A percentile compares a stretch with the other conserved stretches of the same genome.
Evolutionary conservation across 2,113 vertebrate species (phyloP).

Genomic region (Suncus etruscus): DNA sequence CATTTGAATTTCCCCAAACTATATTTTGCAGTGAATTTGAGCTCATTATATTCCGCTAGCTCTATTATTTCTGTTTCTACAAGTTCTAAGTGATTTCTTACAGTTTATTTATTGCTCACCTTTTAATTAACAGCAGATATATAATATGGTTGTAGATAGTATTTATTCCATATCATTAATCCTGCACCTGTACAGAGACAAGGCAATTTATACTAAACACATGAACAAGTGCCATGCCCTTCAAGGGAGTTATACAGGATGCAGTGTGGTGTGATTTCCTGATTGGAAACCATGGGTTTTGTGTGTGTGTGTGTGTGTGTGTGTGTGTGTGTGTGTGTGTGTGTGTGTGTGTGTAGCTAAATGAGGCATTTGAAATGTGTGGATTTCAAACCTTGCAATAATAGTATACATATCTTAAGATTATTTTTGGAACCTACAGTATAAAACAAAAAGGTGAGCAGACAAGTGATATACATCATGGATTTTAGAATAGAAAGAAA

Average conservation of each 20-base stretch:
- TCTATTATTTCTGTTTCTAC: constrained; percentile 67
- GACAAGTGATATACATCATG: neutral
- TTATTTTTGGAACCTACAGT: too few relatives aligned
- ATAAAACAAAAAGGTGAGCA: neutral
- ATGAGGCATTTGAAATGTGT: too few relatives aligned
- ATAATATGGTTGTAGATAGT: constrained; percentile 53
- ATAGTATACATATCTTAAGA: neutral
- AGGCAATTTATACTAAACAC: constrained; percentile 20
- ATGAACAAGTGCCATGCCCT: neutral
- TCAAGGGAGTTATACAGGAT: neutral
- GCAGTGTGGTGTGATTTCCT: neutral
- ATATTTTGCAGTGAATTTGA: constrained; percentile 69
- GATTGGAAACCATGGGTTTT: neutral
- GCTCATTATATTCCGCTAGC: constrained; percentile 76
- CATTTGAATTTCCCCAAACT: constrained; percentile 59
- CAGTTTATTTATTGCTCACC: constrained; percentile 75
- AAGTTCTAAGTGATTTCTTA: constrained; percentile 74
- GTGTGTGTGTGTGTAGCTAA: neutral
- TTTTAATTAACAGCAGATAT: constrained; percentile 80
- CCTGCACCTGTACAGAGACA: neutral
- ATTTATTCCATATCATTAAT: constrained; percentile 70
- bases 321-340: too few relatives aligned
- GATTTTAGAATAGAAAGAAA: neutral
- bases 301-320: too few relatives aligned
- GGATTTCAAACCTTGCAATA: neutral